Conservation (phyloP, 1,140 invertebrate genomes). For the Leptinotarsa lineolata region DNA sequence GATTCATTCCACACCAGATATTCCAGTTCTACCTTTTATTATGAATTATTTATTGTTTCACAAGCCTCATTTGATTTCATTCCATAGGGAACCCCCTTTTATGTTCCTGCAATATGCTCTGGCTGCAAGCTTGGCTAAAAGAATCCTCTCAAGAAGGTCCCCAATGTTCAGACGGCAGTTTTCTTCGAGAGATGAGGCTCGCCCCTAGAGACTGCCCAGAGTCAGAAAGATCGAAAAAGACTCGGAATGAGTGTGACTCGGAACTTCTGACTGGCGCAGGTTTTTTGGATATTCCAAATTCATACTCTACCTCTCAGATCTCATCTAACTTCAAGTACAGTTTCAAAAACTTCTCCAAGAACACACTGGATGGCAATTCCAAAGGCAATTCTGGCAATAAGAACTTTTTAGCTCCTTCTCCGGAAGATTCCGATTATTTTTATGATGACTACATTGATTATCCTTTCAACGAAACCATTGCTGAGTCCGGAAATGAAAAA, state of each 20-base stretch:
- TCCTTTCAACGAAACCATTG: slow-evolving; percentile 63
- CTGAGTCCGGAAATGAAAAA: background rate
- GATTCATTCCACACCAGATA: no score
- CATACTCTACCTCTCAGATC: slow-evolving; percentile 44
- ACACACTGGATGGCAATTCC: slow-evolving; percentile 39
- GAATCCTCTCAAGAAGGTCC: slow-evolving; percentile 72
- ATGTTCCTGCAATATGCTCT: slow-evolving; percentile 78
- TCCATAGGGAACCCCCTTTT: slow-evolving; percentile 77
- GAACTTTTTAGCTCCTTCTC: slow-evolving; percentile 61
- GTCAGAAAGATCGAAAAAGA: slow-evolving; percentile 59
- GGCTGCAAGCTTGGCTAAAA: slow-evolving; percentile 80
- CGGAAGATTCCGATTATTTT: slow-evolving; percentile 76
- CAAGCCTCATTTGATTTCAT: background rate
- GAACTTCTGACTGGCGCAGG: slow-evolving; percentile 61
- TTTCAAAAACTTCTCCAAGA: background rate
- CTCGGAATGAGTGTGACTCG: slow-evolving; percentile 67
- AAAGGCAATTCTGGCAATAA: slow-evolving; percentile 53
- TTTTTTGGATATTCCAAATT: background rate
- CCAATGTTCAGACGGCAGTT: slow-evolving; percentile 73
- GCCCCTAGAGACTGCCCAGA: slow-evolving; percentile 68
- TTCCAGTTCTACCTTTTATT: no score
- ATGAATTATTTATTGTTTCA: no score
- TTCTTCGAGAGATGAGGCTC: slow-evolving; percentile 71
- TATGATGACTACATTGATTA: slow-evolving; percentile 82
- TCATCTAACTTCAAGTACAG: slow-evolving; percentile 59